These are phyloP conservation scores for Sapajus apella DNA, from an alignment of 2,113 vertebrate species.

Conservation along the genomic window DNA sequence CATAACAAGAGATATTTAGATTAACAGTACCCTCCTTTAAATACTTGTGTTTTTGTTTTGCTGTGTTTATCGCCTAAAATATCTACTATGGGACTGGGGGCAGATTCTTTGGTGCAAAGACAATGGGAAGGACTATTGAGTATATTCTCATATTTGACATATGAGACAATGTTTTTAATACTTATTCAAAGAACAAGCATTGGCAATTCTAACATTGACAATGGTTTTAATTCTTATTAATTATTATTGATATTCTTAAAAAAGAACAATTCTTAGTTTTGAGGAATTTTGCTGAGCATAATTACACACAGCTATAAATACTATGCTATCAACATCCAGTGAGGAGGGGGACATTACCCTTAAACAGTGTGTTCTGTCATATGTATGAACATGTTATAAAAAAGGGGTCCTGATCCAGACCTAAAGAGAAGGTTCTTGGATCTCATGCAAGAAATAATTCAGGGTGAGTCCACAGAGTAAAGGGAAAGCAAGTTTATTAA, in stretches of 20 bases:
- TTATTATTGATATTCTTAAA: slow-evolving; percentile 6
- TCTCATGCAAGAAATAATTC: no score
- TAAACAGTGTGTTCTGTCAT: neutral
- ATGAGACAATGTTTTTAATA: neutral
- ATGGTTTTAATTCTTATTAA: neutral
- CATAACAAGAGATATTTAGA: neutral
- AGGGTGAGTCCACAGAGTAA: no score
- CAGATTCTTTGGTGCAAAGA: neutral
- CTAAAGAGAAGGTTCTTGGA: no score
- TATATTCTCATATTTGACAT: neutral
- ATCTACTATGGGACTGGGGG: neutral
- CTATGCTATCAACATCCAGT: neutral
- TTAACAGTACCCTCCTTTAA: neutral
- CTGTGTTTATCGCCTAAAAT: neutral
- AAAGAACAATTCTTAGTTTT: neutral
- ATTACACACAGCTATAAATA: neutral
- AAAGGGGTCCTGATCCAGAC: no score
- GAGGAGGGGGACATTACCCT: neutral
- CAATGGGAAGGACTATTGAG: neutral
- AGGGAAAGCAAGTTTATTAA: no score
- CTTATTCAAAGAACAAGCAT: neutral
- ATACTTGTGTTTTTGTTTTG: neutral
- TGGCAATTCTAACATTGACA: no score
- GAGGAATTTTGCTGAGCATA: neutral
- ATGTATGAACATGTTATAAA: neutral